A percentile compares a stretch with the other conserved stretches of the same genome.
Conservation (phyloP, 2,888 invertebrate species). For the Eulithis testata region DNA sequence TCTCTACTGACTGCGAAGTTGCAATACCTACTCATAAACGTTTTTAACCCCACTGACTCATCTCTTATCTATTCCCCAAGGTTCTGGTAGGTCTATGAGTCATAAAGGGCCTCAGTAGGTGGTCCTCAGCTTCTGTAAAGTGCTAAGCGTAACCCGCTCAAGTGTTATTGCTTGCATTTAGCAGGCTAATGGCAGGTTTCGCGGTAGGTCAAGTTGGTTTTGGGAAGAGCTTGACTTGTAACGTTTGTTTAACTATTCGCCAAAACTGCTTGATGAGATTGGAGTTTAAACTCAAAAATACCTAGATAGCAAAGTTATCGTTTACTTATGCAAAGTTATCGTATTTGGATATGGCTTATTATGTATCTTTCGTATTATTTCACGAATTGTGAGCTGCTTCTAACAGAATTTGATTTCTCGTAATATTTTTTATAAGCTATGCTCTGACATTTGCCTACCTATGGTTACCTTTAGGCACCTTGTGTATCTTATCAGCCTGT, state of each 20-base stretch:
- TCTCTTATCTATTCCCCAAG: constrained; percentile 12
- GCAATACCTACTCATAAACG: constrained; percentile 16
- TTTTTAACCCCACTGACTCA: constrained; percentile 3
- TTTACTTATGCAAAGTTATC: too few relatives aligned
- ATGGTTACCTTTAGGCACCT: too few relatives aligned
- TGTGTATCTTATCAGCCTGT: too few relatives aligned
- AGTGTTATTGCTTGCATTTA: constrained; percentile 57
- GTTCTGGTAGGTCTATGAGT: constrained; percentile 22
- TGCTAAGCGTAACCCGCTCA: constrained; percentile 48
- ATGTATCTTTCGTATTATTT: too few relatives aligned
- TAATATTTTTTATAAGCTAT: too few relatives aligned
- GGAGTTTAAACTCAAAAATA: not conserved
- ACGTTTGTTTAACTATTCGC: constrained; percentile 1
- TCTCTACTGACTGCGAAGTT: too few relatives aligned
- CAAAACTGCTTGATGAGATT: not conserved
- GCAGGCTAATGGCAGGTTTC: constrained; percentile 43
- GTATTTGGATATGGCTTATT: too few relatives aligned
- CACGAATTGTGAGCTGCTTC: too few relatives aligned
- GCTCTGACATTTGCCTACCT: too few relatives aligned
- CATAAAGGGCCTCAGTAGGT: constrained; percentile 43
- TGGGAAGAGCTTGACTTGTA: constrained; percentile 9
- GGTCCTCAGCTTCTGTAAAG: constrained; percentile 40
- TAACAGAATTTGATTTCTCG: too few relatives aligned
- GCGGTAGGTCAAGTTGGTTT: constrained; percentile 27
- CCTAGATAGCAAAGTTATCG: too few relatives aligned